These are phyloP conservation scores for Ceratosolen solmsi DNA, from an alignment of 1,140 invertebrate genomes.

Conservation along the genomic window DNA sequence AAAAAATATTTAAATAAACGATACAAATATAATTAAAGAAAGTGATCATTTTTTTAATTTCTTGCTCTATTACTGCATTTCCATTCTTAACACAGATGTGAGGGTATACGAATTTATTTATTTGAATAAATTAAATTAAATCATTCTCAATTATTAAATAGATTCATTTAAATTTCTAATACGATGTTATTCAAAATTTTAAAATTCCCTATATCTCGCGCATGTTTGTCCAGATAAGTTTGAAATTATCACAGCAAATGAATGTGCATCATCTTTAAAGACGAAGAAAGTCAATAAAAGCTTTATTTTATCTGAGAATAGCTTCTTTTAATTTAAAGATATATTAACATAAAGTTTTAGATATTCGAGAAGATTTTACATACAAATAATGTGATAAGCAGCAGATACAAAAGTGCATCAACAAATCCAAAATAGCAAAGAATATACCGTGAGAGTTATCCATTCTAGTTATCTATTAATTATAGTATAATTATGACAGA, in stretches of 20 bases:
- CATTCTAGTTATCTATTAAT: no score
- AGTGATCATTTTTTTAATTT: no score
- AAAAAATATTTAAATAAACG: neutral
- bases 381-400: neutral
- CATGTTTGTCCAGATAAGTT: neutral
- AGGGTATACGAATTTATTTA: no score
- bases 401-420: no score
- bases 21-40: neutral
- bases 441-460: no score
- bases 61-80: no score
- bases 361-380: neutral
- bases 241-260: neutral
- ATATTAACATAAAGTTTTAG: conserved; percentile 4
- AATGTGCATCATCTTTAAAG: conserved; percentile 3
- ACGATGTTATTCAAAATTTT: neutral
- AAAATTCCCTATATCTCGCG: neutral
- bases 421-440: no score
- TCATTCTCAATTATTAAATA: no score
- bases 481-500: no score
- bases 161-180: neutral
- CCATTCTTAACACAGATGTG: no score
- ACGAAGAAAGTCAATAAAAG: conserved; percentile 1
- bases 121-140: conserved; percentile 2
- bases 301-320: neutral
- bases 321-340: conserved; percentile 3